Conservation (phyloP, 2,888 invertebrate species). For the Pseudoips prasinana region DNA sequence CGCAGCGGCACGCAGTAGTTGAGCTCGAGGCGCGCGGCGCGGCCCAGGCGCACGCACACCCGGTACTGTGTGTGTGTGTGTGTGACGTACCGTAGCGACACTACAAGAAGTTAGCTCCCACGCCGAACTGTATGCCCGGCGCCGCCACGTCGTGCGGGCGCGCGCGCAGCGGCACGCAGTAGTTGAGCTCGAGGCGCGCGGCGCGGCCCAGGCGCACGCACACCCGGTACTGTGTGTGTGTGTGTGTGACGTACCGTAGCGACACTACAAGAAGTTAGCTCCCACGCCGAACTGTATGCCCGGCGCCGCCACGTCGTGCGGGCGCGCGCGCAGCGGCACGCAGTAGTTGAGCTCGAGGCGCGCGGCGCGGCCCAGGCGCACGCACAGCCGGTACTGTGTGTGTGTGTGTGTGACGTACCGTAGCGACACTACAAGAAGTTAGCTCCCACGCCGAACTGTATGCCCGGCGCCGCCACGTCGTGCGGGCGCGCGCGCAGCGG, state of each 20-base stretch:
- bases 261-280: slow-evolving; percentile 87
- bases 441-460: too few relatives aligned
- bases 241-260: too few relatives aligned
- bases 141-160: slow-evolving; percentile 82
- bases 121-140: slow-evolving; percentile 89
- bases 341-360: slow-evolving; percentile 97
- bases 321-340: slow-evolving; percentile 86
- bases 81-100: too few relatives aligned
- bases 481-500: slow-evolving; percentile 70
- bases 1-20: too few relatives aligned
- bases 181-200: slow-evolving; percentile 96
- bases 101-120: too few relatives aligned
- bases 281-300: slow-evolving; percentile 94
- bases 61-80: too few relatives aligned
- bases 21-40: too few relatives aligned
- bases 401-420: too few relatives aligned
- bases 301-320: slow-evolving; percentile 64
- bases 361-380: slow-evolving; percentile 91
- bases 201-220: slow-evolving; percentile 87
- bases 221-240: too few relatives aligned
- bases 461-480: slow-evolving; percentile 88
- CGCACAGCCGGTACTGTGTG: too few relatives aligned
- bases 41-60: slow-evolving; percentile 75
- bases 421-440: too few relatives aligned
- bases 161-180: slow-evolving; percentile 88